Evolutionary conservation across 2,113 vertebrate genomes (phyloP), one percentile per base, ranked within the genome.

Genomic region (Fregetta grallaria): DNA sequence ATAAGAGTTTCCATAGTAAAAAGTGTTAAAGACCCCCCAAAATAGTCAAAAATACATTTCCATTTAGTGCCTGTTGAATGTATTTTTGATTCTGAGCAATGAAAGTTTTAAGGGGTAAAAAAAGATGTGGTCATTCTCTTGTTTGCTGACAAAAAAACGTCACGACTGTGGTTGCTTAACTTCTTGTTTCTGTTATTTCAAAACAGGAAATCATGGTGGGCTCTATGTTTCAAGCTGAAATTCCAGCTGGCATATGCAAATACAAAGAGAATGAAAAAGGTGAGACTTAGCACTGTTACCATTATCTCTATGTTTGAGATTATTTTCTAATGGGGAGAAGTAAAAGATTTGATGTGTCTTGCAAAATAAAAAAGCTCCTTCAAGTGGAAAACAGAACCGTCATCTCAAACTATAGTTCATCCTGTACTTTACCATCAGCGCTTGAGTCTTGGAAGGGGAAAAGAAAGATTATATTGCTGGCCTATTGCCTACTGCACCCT

Each of bases 141-240:
- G 47, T 75, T 82, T 59, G 49, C 26, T n/a, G 9, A 25, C 32
- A 65, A 86, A 78, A 78, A 80, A 23, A 0, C 36, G 25, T 72
- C 68, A n/a, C 22, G 3, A 45, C 68, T 67, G 9, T 30, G 10
- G 13, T 67, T 80, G 68, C 38, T 80, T 59, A 67, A 88, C 65
- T 82, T 62, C 40, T 72, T 42, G 4, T 86, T 91, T 74, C 75
- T 73, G 95, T 90, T 78, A 2, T 94, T 96, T 91, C 91, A 67
- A 94, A 93, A 94, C 92, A 99, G 99, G 99, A 99, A 96, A 99
- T 99, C 90, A 99, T 99, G 99, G 99, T 99, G 96, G 99, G 99
- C 21, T 99, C 99, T 18, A 99, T 99, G 99, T 99, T 99, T 97
- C 99, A 99, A 98, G 99, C 99, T 94, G 99, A 99, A 98, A 99